Evolutionary conservation across 2,797 vertebrate species (phyloP).

Genomic region (Epinephelus awoara): DNA sequence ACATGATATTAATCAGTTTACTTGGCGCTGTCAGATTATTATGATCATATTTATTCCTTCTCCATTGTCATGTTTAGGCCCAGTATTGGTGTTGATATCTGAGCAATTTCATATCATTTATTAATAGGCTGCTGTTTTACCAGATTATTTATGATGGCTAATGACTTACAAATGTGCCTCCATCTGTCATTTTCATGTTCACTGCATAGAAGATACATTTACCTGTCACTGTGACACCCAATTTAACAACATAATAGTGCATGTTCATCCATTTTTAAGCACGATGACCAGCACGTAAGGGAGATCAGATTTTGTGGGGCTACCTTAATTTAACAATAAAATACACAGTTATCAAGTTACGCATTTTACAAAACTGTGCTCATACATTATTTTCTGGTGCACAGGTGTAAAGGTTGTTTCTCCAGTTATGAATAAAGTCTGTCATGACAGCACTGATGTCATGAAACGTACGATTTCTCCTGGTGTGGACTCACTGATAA

Average conservation of each 20-base stretch:
- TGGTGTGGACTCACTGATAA: not conserved
- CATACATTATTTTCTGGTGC: not conserved
- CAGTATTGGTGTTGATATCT: not conserved
- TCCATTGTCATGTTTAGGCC: not conserved
- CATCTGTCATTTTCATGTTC: not conserved
- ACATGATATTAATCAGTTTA: slow-evolving; percentile 2
- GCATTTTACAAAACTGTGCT: slow-evolving; percentile 26
- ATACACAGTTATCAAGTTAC: not conserved
- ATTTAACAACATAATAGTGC: not conserved
- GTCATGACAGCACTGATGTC: slow-evolving; percentile 6
- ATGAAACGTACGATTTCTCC: not conserved
- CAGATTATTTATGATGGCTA: not conserved
- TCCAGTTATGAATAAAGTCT: slow-evolving; percentile 13
- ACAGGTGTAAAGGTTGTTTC: not conserved
- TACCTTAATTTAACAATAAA: not conserved
- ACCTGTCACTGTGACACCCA: not conserved
- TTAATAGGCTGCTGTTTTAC: not conserved
- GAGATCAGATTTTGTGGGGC: not conserved
- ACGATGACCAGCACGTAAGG: not conserved
- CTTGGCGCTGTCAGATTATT: not conserved
- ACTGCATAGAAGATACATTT: not conserved
- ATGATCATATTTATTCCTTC: slow-evolving; percentile 8
- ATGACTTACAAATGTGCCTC: not conserved
- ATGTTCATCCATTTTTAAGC: not conserved
- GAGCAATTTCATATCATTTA: not conserved